phyloP scores from a whole-genome alignment of 2,888 invertebrate genomes.

The Trachelus troglodyta region DNA sequence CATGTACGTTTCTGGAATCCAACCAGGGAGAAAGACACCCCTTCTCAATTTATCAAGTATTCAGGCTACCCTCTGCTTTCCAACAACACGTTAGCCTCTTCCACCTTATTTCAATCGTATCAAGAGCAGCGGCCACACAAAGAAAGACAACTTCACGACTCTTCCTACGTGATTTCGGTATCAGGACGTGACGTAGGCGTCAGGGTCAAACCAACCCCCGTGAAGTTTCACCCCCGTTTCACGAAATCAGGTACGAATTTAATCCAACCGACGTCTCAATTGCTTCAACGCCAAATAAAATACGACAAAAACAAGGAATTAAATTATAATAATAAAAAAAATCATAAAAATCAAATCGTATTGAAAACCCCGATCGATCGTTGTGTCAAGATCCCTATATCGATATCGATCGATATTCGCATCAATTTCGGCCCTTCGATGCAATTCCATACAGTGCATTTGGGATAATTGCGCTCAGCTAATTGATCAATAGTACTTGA shows the following conservation, averaged over 20 bases:
- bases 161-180: neutral
- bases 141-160: neutral
- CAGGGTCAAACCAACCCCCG: neutral
- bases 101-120: slow-evolving; percentile 30
- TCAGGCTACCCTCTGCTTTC: slow-evolving; percentile 30
- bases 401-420: neutral
- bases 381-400: neutral
- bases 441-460: too few species aligned
- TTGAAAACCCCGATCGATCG: neutral
- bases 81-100: too few species aligned
- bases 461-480: too few species aligned
- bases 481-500: too few species aligned
- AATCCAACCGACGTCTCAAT: neutral
- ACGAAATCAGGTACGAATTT: neutral
- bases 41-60: slow-evolving; percentile 42
- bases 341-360: neutral
- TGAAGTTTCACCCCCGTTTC: too few species aligned
- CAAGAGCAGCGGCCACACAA: neutral
- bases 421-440: too few species aligned
- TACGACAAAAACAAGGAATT: neutral
- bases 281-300: neutral
- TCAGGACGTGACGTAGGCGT: neutral
- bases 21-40: neutral
- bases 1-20: neutral
- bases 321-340: neutral